phyloP scores from a whole-genome alignment of 1,140 invertebrate species.

The Drosophila arizonae region DNA sequence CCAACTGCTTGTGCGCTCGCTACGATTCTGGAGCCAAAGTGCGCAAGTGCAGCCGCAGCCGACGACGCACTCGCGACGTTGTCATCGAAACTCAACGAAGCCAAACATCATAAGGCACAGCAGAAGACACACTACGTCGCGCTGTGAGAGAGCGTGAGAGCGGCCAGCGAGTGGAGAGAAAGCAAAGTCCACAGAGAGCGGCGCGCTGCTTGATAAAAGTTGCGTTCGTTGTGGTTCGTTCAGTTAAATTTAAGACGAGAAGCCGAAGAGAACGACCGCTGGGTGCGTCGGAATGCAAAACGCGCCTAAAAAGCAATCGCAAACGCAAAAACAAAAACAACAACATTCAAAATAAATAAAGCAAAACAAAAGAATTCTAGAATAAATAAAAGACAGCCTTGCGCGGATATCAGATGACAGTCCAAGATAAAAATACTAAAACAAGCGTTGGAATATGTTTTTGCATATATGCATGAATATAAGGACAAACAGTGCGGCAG shows the following conservation, averaged over 20 bases:
- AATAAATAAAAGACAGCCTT: slow-evolving; percentile 46
- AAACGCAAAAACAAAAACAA: slow-evolving; percentile 34
- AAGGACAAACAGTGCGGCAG: slow-evolving; percentile 32
- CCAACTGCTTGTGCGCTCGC: slow-evolving; percentile 30
- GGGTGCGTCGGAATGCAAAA: slow-evolving; percentile 72
- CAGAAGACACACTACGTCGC: neutral
- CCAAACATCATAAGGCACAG: slow-evolving; percentile 35
- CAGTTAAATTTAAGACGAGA: slow-evolving; percentile 65
- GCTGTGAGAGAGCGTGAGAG: slow-evolving; percentile 6
- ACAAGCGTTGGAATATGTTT: slow-evolving; percentile 42
- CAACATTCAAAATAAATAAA: slow-evolving; percentile 38
- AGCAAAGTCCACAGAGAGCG: slow-evolving; percentile 9
- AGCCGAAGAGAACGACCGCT: slow-evolving; percentile 59
- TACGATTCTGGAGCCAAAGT: slow-evolving; percentile 38
- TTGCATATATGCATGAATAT: slow-evolving; percentile 50
- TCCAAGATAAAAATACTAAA: slow-evolving; percentile 56
- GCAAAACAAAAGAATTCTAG: slow-evolving; percentile 39
- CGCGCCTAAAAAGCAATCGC: slow-evolving; percentile 49
- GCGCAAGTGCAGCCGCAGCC: slow-evolving; percentile 65
- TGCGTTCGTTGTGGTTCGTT: slow-evolving; percentile 40
- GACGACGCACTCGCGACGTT: slow-evolving; percentile 2
- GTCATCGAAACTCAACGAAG: slow-evolving; percentile 40
- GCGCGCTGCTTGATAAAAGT: slow-evolving; percentile 21
- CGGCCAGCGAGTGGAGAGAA: slow-evolving; percentile 4
- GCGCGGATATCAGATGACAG: slow-evolving; percentile 33